phyloP scores from a whole-genome alignment of 2,797 vertebrate species.

The Paedocypris micromegethes region DNA sequence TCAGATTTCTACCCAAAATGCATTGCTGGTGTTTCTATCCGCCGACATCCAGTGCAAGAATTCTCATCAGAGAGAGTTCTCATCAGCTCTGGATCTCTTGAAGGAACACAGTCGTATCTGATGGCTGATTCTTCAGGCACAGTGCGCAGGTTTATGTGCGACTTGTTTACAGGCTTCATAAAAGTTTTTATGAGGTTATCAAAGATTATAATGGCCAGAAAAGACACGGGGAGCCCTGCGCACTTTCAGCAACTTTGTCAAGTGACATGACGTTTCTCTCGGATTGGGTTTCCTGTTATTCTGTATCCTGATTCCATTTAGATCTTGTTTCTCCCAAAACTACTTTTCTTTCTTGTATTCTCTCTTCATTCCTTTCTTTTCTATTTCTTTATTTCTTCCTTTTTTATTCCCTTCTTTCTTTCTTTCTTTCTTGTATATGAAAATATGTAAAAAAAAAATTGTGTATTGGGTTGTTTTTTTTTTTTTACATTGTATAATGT shows the following conservation, averaged over 20 bases:
- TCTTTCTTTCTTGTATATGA: too few species aligned
- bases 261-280: constrained; percentile 25
- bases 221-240: constrained; percentile 35
- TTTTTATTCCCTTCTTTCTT: too few species aligned
- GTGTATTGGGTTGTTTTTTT: too few species aligned
- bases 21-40: constrained; percentile 5
- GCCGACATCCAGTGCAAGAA: constrained; percentile 16
- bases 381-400: too few species aligned
- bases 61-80: not conserved
- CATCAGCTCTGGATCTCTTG: constrained; percentile 17
- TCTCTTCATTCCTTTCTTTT: too few species aligned
- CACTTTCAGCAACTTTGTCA: constrained; percentile 32
- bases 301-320: not conserved
- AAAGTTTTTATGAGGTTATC: constrained; percentile 38
- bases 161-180: constrained; percentile 41
- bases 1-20: constrained; percentile 34
- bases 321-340: too few species aligned
- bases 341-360: too few species aligned
- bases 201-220: constrained; percentile 34
- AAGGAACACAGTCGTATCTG: constrained; percentile 24
- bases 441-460: too few species aligned
- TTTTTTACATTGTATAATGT: too few species aligned
- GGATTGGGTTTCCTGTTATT: constrained; percentile 15
- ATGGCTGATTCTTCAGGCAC: constrained; percentile 29
- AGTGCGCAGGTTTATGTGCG: constrained; percentile 32